phyloP scores from a whole-genome alignment of 2,888 invertebrate genomes.

The Phaonia tiefii region DNA sequence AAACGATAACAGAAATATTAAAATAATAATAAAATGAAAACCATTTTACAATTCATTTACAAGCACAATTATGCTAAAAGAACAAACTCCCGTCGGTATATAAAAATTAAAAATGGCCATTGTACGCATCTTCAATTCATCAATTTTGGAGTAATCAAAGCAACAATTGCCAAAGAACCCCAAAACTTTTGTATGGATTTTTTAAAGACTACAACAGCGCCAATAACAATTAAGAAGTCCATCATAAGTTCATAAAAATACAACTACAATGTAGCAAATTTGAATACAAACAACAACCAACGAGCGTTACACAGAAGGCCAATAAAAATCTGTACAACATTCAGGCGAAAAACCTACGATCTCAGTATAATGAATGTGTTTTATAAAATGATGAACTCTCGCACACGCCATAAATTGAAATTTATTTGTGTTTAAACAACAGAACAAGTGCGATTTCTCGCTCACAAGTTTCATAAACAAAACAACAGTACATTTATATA shows the following conservation, averaged over 20 bases:
- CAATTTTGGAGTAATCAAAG: background rate
- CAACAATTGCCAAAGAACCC: background rate
- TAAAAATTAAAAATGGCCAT: too few species aligned
- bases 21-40: too few species aligned
- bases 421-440: background rate
- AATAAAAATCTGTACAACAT: background rate
- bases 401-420: background rate
- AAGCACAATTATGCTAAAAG: too few species aligned
- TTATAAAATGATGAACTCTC: slow-evolving; percentile 28
- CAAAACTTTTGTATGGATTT: background rate
- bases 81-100: too few species aligned
- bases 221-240: slow-evolving; percentile 44
- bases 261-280: slow-evolving; percentile 12
- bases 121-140: too few species aligned
- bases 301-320: background rate
- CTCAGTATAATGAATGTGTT: background rate
- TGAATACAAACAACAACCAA: slow-evolving; percentile 16
- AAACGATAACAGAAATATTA: too few species aligned
- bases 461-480: background rate
- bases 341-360: too few species aligned
- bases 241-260: slow-evolving; percentile 36
- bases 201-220: slow-evolving; percentile 1
- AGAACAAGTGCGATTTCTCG: slow-evolving; percentile 1
- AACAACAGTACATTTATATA: background rate
- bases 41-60: too few species aligned